These are phyloP conservation scores for Brachionus sp. DNA, from an alignment of 1,140 invertebrate species.

Conservation along the genomic window DNA sequence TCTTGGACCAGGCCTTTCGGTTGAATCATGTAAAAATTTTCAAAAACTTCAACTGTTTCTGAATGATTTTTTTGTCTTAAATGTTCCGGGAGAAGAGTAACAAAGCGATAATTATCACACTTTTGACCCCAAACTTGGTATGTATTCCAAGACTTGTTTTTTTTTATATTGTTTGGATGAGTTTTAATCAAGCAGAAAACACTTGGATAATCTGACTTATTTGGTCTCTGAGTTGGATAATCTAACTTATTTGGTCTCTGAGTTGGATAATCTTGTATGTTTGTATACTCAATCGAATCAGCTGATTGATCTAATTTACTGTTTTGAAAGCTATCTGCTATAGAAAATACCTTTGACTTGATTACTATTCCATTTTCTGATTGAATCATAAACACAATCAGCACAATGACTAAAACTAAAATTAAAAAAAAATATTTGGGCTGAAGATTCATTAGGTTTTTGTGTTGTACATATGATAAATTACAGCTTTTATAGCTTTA, in stretches of 20 bases:
- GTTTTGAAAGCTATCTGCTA: not conserved
- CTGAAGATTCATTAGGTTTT: not conserved
- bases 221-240: not conserved
- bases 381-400: not conserved
- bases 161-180: conserved; percentile 2
- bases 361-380: not conserved
- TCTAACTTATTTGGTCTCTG: no score
- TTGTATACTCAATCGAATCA: no score
- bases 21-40: conserved; percentile 14
- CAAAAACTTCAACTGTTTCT: not conserved
- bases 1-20: not conserved
- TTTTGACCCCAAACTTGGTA: not conserved
- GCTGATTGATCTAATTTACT: not conserved
- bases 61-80: not conserved
- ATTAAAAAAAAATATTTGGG: not conserved
- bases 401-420: not conserved
- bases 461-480: not conserved
- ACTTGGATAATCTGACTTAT: not conserved
- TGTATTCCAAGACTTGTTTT: not conserved
- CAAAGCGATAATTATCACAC: conserved; percentile 18
- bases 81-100: not conserved
- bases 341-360: not conserved
- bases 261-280: no score
- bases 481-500: not conserved
- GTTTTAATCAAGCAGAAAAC: conserved; percentile 20